A percentile compares a stretch with the other conserved stretches of the same genome.
These are phyloP conservation scores for Ameiurus melas DNA, from an alignment of 2,113 vertebrate species.

Conservation along the genomic window DNA sequence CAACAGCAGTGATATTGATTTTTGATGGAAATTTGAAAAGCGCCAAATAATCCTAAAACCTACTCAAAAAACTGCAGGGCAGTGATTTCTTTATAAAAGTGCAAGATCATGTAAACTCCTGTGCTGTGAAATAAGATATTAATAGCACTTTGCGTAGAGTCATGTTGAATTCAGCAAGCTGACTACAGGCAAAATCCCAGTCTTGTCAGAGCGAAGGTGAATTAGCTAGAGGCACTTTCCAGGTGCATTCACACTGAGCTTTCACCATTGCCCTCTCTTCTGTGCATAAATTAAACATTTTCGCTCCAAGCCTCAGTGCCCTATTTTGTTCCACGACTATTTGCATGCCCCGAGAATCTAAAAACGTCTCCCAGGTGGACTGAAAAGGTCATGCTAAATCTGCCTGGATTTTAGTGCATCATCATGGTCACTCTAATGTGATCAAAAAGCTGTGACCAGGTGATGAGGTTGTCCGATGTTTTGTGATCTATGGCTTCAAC, in stretches of 20 bases:
- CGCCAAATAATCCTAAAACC: constrained; percentile 47
- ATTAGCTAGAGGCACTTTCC: constrained; percentile 33
- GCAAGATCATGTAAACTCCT: constrained; percentile 50
- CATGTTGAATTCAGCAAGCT: constrained; percentile 45
- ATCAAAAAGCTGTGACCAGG: constrained; percentile 10
- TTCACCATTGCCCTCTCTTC: constrained; percentile 18
- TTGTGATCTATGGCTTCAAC: background rate
- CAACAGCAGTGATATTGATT: constrained; percentile 47
- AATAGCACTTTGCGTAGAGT: constrained; percentile 54
- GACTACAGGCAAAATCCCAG: constrained; percentile 51
- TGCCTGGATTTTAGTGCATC: background rate
- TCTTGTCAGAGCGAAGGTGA: background rate
- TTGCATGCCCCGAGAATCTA: constrained; percentile 28
- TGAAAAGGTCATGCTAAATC: background rate
- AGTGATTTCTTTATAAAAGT: constrained; percentile 51
- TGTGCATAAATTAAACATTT: constrained; percentile 23
- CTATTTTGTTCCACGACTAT: constrained; percentile 11
- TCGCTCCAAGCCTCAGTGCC: background rate
- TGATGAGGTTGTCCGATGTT: constrained; percentile 7
- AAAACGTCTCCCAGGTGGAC: constrained; percentile 9
- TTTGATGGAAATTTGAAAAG: constrained; percentile 54
- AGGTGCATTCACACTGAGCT: constrained; percentile 23
- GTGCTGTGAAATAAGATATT: constrained; percentile 53
- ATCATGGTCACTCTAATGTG: constrained; percentile 12
- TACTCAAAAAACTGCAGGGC: constrained; percentile 35